A percentile compares a stretch with the other conserved stretches of the same genome.
Evolutionary conservation across 2,113 vertebrate genomes (phyloP).

Genomic region (Chinchilla lanigera): DNA sequence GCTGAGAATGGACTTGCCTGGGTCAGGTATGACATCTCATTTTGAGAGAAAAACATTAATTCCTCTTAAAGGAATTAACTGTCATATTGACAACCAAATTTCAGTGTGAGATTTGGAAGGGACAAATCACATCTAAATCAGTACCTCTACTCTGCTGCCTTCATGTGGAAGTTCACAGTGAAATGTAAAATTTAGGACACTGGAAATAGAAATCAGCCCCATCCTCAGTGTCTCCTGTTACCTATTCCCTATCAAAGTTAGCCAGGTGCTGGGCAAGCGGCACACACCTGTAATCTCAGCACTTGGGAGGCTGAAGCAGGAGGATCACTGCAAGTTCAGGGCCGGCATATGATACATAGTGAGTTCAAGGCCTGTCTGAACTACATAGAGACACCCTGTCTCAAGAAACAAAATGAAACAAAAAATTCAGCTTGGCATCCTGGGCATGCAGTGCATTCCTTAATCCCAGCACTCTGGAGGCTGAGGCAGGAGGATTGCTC

Average conservation of each 20-base stretch:
- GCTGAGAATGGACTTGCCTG: neutral
- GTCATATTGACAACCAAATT: neutral
- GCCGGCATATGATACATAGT: neutral
- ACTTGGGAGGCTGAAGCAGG: neutral
- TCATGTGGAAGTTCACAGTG: neutral
- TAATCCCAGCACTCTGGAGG: neutral
- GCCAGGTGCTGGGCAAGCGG: neutral
- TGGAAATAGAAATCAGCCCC: conserved; percentile 38
- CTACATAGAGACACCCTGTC: neutral
- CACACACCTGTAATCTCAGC: neutral
- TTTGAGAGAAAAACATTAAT: neutral
- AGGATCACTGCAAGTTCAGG: neutral
- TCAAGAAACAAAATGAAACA: neutral
- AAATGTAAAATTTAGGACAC: neutral
- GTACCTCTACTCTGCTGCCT: neutral
- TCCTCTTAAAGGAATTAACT: neutral
- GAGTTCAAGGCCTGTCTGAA: neutral
- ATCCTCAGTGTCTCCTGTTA: neutral
- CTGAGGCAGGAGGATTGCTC: neutral
- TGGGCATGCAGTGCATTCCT: neutral
- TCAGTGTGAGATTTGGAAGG: neutral
- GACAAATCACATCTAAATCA: neutral
- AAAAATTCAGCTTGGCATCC: neutral
- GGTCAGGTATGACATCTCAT: neutral
- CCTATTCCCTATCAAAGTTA: neutral